Evolutionary conservation across 2,888 invertebrate genomes (phyloP).

Genomic region (Polietes domitor): DNA sequence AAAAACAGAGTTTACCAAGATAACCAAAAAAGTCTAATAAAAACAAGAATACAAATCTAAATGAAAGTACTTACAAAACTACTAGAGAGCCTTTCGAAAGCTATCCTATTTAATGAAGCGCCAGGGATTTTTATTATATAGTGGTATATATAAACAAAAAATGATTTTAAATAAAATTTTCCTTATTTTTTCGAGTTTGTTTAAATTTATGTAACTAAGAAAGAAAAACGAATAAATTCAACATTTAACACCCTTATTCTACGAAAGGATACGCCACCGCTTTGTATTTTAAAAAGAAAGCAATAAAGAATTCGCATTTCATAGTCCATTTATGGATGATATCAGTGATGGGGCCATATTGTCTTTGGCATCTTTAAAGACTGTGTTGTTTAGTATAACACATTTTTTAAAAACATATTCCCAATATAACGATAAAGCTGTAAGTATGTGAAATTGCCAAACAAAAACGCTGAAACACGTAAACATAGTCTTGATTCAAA

Average conservation of each 20-base stretch:
- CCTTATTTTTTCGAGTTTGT: constrained; percentile 82
- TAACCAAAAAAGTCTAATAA: constrained; percentile 4
- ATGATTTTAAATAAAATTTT: constrained; percentile 85
- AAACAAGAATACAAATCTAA: constrained; percentile 73
- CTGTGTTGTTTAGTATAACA: no score
- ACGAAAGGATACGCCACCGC: neutral
- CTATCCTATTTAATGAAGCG: constrained; percentile 81
- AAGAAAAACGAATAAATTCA: constrained; percentile 9
- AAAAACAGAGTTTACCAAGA: neutral
- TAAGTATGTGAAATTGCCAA: no score
- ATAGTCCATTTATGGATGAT: no score
- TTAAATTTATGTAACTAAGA: constrained; percentile 26
- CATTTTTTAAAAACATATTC: no score
- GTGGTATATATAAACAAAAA: constrained; percentile 82
- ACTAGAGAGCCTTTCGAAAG: constrained; percentile 81
- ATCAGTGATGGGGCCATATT: no score
- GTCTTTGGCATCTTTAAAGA: no score
- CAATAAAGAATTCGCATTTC: no score
- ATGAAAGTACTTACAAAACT: constrained; percentile 81
- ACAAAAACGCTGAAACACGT: no score
- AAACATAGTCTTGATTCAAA: no score
- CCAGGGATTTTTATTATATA: constrained; percentile 80
- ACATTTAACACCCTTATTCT: constrained; percentile 27
- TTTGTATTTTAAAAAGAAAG: no score
- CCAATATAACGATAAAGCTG: no score